Evolutionary conservation across 2,888 invertebrate genomes (phyloP), one percentile per base, ranked within the genome.

Genomic region (Drosophila nigricruria): DNA sequence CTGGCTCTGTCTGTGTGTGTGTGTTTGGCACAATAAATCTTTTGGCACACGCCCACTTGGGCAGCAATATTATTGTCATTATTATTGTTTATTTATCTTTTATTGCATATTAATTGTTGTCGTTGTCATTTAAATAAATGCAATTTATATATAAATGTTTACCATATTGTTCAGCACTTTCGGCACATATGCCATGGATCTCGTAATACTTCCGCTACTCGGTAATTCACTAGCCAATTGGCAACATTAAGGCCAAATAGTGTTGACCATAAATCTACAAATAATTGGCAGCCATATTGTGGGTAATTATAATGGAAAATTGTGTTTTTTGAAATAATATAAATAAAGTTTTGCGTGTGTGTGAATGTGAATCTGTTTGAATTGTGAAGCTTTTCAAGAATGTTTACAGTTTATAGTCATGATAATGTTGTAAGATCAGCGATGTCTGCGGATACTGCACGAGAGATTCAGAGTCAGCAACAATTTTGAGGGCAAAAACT

Each of bases 31-130:
- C 60, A 54, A 56, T 78, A 84, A 83, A 84, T 88, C 69, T 76
- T 12, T 75, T 74, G 50, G 56, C 50, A 57, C 64, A 58, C 64
- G 53, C 66, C 56, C 43, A 63, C 47, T 62, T 49, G 57, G 62
- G 50, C 57, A 68, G 70, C 73, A 74, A 77, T 83, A 43, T 23
- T 23, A 43, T 14, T 2, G 16, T 16, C 63, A 88, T 85, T 82
- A 75, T 76, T 77, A 77, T 73, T 80, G 79, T 63, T 73, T 79
- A 84, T 84, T 87, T 88, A 82, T 88, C 83, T 70, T 73, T 89
- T 70, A 86, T 82, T 86, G 86, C 87, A 73, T 64, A 82, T 88
- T 86, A 89, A 86, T 89, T 88, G 74, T 40, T 59, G 52, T 68
- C 54, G 47, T 54, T 43, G 53, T 16, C 64, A 56, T 67, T 80